Evolutionary conservation across 1,140 invertebrate species (phyloP).

Genomic region (Cryptotermes secundus): DNA sequence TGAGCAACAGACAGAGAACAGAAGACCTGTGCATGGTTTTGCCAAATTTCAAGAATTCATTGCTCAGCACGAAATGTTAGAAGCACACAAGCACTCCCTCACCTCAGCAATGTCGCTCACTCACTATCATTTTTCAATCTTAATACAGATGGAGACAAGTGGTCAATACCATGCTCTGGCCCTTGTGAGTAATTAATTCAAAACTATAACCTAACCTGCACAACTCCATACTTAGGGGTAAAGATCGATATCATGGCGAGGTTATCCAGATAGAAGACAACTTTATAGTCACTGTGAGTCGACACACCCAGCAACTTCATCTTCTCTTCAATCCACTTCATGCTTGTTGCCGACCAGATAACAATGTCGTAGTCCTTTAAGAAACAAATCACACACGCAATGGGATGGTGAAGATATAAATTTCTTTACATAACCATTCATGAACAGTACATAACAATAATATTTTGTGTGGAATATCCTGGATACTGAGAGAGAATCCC

Average conservation of each 20-base stretch:
- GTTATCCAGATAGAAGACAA: slow-evolving; percentile 88
- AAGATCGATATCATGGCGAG: slow-evolving; percentile 94
- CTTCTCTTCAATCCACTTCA: slow-evolving; percentile 98
- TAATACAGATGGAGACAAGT: too few relatives aligned
- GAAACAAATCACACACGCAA: slow-evolving; percentile 25
- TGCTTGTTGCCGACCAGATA: slow-evolving; percentile 94
- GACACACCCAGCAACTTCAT: slow-evolving; percentile 90
- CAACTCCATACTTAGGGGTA: slow-evolving; percentile 83
- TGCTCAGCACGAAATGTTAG: too few relatives aligned
- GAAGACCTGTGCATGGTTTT: too few relatives aligned
- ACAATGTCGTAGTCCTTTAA: slow-evolving; percentile 76
- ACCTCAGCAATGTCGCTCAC: too few relatives aligned
- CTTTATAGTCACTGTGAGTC: slow-evolving; percentile 83
- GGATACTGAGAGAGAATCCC: too few relatives aligned
- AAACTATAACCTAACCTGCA: slow-evolving; percentile 63
- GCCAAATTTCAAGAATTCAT: too few relatives aligned
- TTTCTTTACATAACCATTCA: neutral
- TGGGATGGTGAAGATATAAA: neutral
- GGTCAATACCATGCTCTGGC: too few relatives aligned
- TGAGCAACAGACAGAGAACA: too few relatives aligned
- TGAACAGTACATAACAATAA: neutral
- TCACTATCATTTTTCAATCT: too few relatives aligned
- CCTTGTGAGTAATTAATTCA: neutral
- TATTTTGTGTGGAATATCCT: too few relatives aligned
- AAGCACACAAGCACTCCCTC: too few relatives aligned